Base-by-base conservation (phyloP, 2,113 vertebrate species). In the Neotoma lepida region DNA sequence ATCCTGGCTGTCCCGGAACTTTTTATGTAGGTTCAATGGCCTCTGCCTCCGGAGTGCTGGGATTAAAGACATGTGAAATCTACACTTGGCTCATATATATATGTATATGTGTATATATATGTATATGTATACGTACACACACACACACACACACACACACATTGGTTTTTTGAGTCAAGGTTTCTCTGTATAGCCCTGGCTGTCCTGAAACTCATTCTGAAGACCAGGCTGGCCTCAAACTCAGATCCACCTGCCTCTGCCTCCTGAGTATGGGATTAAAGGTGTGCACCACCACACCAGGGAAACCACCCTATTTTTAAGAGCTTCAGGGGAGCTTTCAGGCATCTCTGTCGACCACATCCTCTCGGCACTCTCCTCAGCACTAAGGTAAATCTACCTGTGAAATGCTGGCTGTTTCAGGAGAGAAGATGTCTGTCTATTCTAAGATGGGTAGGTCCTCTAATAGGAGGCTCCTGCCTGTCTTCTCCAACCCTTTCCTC, bases 341-440 rank as follows among this genome's bases (percentile, higher is more conserved):
- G 3, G 73, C 41, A 86, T 88, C 81, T 87, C 49, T 64, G 86
- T 56, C 89, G 87, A 88, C 51, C 70, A 93, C 46, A 63, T 71
- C 49, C 85, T 85, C 12, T 91, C 58, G 6, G 28, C 70, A 77
- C 51, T 76, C 49, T 13, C 51, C 51, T 90, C 80, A 35, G 24
- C 63, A 84, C 35, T 73, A 93, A 28, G 7, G 2, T 70, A 39
- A 61, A 51, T 86, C 39, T 46, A 14, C 51, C 49, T 13, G 7
- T 35, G 22, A 17, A 41, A 63, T 24, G 68, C 63, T 33, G 76
- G 86, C 44, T 82, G 74, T 54, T 30, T 64, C 86, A 56, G 44
- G 78, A n/a, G 54, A 64, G 63, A 64, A 51, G 51, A 10, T 13
- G 51, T 51, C 51, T 64, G 9, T 26, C 63, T 73, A 88, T 49